phyloP scores from a whole-genome alignment of 53 echinoderm and acorn worm genomes.

The Actinopyga echinites region DNA sequence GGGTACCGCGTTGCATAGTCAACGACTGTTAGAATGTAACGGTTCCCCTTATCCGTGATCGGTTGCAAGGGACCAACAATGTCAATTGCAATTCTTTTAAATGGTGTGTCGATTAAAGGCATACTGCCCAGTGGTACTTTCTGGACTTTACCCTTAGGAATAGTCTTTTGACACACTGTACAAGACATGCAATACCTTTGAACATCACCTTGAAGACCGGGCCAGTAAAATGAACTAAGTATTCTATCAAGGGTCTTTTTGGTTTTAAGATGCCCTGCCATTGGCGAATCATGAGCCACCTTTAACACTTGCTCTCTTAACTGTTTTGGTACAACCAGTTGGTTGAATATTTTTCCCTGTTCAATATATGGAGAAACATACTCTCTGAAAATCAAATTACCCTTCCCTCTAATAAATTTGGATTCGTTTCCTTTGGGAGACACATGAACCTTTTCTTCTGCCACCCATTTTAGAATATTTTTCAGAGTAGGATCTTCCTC shows the following conservation, averaged over 20 bases:
- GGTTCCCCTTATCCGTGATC: constrained; percentile 26
- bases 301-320: constrained; percentile 35
- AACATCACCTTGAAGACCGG: constrained; percentile 48
- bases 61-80: constrained; percentile 57
- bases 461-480: constrained; percentile 15
- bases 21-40: constrained; percentile 48
- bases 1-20: constrained; percentile 52
- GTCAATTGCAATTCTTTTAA: constrained; percentile 55
- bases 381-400: constrained; percentile 4
- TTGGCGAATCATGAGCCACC: constrained; percentile 46
- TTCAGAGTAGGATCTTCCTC: constrained; percentile 19
- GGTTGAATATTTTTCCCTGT: background rate
- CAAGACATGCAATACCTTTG: constrained; percentile 54
- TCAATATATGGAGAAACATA: constrained; percentile 30
- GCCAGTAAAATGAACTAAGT: constrained; percentile 51
- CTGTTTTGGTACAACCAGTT: constrained; percentile 29
- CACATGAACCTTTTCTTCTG: background rate
- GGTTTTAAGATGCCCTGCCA: constrained; percentile 46
- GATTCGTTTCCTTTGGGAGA: background rate
- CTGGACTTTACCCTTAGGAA: constrained; percentile 44
- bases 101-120: constrained; percentile 54
- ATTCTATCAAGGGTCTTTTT: constrained; percentile 45
- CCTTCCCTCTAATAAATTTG: background rate
- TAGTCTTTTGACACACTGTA: constrained; percentile 51
- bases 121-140: constrained; percentile 60